Conservation (phyloP, 1,140 invertebrate species). For the Dinoponera quadriceps region DNA sequence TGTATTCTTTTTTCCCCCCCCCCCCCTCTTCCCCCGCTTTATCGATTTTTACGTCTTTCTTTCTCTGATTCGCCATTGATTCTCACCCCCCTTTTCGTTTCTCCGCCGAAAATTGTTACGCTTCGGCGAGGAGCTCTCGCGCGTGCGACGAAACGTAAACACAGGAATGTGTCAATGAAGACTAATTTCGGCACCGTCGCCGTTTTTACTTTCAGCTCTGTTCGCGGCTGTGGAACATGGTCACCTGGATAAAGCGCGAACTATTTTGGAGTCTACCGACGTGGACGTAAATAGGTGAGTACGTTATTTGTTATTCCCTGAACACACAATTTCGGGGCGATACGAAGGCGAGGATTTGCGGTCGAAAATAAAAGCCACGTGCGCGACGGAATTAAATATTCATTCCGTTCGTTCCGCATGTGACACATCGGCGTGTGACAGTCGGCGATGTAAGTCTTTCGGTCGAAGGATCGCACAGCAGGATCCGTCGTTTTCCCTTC, state of each 20-base stretch:
- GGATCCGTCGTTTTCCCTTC: background rate
- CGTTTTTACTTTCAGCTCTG: slow-evolving; percentile 77
- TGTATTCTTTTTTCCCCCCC: slow-evolving; percentile 39
- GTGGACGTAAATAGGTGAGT: slow-evolving; percentile 96
- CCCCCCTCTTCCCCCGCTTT: background rate
- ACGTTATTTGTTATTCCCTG: background rate
- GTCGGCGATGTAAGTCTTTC: too few species aligned
- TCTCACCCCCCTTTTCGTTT: background rate
- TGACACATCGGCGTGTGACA: too few species aligned
- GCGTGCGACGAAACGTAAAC: background rate
- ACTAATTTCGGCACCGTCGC: slow-evolving; percentile 9
- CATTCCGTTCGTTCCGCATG: too few species aligned
- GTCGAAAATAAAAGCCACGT: background rate
- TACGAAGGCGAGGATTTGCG: background rate
- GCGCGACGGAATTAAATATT: too few species aligned
- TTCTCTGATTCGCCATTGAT: background rate
- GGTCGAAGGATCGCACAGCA: background rate
- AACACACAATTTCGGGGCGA: background rate
- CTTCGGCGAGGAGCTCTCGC: background rate
- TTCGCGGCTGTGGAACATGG: slow-evolving; percentile 94
- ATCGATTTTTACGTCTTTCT: background rate
- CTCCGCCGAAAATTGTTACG: background rate
- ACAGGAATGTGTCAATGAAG: background rate
- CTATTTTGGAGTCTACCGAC: slow-evolving; percentile 95
- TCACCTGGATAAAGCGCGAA: slow-evolving; percentile 95